Percentiles rank a stretch among this genome's conserved stretches.
These are phyloP conservation scores for Apostichopus japonicus DNA, from an alignment of 35 echinoderm and acorn worm species.

Conservation along the genomic window DNA sequence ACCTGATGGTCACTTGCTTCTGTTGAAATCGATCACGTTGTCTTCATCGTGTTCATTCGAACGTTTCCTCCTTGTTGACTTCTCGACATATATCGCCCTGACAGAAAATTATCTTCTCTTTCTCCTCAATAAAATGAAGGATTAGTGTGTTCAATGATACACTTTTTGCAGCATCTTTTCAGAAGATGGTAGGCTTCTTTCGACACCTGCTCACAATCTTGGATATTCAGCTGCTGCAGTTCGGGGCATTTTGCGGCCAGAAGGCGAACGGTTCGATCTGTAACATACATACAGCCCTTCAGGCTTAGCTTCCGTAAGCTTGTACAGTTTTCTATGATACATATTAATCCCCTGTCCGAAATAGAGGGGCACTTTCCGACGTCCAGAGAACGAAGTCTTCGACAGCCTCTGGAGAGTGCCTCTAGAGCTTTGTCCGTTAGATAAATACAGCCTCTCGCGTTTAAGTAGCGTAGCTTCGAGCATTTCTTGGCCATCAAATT, in stretches of 20 bases:
- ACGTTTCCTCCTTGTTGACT: no score
- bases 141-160: constrained; percentile 99
- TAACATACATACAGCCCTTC: constrained; percentile 76
- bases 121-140: constrained; percentile 87
- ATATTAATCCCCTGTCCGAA: constrained; percentile 78
- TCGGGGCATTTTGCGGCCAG: constrained; percentile 87
- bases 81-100: not conserved
- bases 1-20: no score
- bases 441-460: constrained; percentile 80
- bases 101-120: not conserved
- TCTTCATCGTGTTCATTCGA: no score
- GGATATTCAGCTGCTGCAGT: constrained; percentile 97
- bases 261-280: constrained; percentile 68
- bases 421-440: constrained; percentile 96
- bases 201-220: constrained; percentile 86
- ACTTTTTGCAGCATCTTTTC: constrained; percentile 86
- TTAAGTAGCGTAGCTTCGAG: constrained; percentile 86
- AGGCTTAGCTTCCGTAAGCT: constrained; percentile 90
- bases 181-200: constrained; percentile 78
- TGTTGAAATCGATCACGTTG: no score
- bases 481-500: constrained; percentile 82
- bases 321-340: constrained; percentile 75
- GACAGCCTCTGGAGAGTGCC: constrained; percentile 79
- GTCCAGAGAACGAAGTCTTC: constrained; percentile 86
- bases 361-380: constrained; percentile 89